These are phyloP conservation scores for Oreohelix idahoensis DNA, from an alignment of 1,140 invertebrate species.

Conservation along the genomic window DNA sequence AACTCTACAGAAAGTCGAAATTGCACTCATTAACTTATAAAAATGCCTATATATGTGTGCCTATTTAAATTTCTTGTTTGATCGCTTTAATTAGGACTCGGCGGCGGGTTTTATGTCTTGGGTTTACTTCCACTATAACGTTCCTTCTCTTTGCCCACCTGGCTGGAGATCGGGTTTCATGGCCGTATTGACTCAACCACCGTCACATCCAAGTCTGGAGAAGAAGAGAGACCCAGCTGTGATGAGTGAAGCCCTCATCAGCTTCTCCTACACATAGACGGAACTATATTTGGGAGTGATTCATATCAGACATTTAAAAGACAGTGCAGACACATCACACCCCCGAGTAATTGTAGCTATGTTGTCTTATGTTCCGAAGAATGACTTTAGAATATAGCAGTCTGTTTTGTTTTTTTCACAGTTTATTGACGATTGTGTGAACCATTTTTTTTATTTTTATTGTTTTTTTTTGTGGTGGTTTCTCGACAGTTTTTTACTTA, in stretches of 20 bases:
- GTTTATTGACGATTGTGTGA: too few species aligned
- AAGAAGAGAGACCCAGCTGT: not conserved
- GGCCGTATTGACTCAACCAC: not conserved
- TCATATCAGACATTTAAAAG: too few species aligned
- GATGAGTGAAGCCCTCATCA: not conserved
- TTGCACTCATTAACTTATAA: constrained; percentile 26
- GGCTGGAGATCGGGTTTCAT: not conserved
- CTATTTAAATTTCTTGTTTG: constrained; percentile 26
- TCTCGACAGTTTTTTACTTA: too few species aligned
- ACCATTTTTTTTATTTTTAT: too few species aligned
- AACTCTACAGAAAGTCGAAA: not conserved
- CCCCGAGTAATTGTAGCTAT: too few species aligned
- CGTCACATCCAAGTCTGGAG: not conserved
- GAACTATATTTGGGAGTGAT: too few species aligned
- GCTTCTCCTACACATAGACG: too few species aligned
- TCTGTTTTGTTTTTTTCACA: too few species aligned
- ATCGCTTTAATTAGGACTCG: constrained; percentile 21
- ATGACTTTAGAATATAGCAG: too few species aligned
- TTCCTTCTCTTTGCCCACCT: constrained; percentile 13
- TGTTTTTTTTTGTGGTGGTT: too few species aligned
- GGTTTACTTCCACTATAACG: not conserved
- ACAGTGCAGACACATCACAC: too few species aligned
- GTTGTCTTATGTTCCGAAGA: too few species aligned
- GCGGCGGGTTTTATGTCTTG: not conserved
- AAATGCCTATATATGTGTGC: not conserved